Percentiles rank a stretch among this genome's conserved stretches.
Conservation (phyloP, 2,113 vertebrate species). For the Apodemus sylvaticus region DNA sequence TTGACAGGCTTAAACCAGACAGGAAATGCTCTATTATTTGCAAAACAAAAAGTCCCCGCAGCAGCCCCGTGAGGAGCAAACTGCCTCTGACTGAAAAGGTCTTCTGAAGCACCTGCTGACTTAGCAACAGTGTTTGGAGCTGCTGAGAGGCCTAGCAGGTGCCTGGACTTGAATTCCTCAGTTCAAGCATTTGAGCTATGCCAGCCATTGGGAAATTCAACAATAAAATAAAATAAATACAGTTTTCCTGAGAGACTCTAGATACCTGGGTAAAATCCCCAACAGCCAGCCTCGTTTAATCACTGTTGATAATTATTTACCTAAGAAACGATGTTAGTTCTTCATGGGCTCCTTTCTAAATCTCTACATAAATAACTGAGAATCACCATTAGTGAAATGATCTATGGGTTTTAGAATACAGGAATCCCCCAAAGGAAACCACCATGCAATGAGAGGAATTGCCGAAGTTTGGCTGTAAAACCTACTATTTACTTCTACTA, state of each 20-base stretch:
- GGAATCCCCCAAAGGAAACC: constrained; percentile 12
- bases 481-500: constrained; percentile 28
- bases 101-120: constrained; percentile 78
- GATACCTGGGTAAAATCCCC: constrained; percentile 25
- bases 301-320: constrained; percentile 52
- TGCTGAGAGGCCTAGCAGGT: constrained; percentile 80
- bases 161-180: constrained; percentile 79
- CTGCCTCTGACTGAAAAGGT: constrained; percentile 82
- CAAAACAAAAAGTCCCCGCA: constrained; percentile 77
- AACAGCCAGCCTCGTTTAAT: constrained; percentile 60
- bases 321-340: constrained; percentile 53
- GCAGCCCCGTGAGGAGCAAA: constrained; percentile 75
- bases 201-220: constrained; percentile 60
- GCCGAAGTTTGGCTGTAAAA: constrained; percentile 12
- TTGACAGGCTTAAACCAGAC: constrained; percentile 61
- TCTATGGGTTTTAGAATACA: background rate
- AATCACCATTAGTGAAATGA: constrained; percentile 15
- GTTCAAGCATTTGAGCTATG: constrained; percentile 75
- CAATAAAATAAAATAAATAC: background rate
- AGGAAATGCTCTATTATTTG: constrained; percentile 75
- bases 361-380: constrained; percentile 52
- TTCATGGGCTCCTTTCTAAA: constrained; percentile 12
- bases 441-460: background rate
- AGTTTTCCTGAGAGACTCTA: constrained; percentile 68
- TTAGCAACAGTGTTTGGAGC: constrained; percentile 82